phyloP scores from a whole-genome alignment of 2,797 vertebrate species.

The Chelidonichthys spinosus region DNA sequence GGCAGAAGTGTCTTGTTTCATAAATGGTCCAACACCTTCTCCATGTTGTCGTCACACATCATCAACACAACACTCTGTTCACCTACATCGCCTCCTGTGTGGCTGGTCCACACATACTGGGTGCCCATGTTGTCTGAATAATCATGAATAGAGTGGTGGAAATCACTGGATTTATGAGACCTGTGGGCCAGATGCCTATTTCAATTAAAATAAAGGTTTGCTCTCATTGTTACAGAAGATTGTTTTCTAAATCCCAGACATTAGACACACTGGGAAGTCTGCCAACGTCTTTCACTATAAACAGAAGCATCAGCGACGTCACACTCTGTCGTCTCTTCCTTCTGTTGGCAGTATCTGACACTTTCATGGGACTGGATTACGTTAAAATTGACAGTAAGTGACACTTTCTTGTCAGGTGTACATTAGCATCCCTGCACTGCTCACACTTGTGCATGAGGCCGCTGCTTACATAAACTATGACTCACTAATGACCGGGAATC shows the following conservation, averaged over 20 bases:
- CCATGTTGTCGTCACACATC: slow-evolving; percentile 29
- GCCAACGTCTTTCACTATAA: background rate
- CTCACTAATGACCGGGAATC: slow-evolving; percentile 70
- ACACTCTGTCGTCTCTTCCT: slow-evolving; percentile 33
- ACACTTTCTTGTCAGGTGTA: slow-evolving; percentile 24
- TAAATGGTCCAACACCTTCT: slow-evolving; percentile 2
- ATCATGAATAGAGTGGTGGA: background rate
- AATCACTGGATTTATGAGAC: background rate
- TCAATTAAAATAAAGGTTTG: background rate
- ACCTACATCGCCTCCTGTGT: background rate
- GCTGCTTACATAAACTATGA: slow-evolving; percentile 72
- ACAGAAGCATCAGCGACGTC: slow-evolving; percentile 25
- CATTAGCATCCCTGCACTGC: slow-evolving; percentile 30
- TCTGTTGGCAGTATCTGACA: slow-evolving; percentile 32
- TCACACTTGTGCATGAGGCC: slow-evolving; percentile 53
- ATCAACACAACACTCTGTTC: slow-evolving; percentile 7
- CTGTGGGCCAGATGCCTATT: background rate
- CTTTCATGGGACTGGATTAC: slow-evolving; percentile 23
- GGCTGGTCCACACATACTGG: background rate
- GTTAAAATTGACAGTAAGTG: slow-evolving; percentile 43
- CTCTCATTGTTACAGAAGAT: background rate
- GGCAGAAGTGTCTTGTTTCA: slow-evolving; percentile 68
- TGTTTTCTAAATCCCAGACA: background rate
- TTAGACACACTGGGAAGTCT: background rate
- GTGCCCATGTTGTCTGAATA: background rate